A percentile compares a stretch with the other conserved stretches of the same genome.
Evolutionary conservation across 1,140 invertebrate species (phyloP).

Genomic region (Plutomurus gul): DNA sequence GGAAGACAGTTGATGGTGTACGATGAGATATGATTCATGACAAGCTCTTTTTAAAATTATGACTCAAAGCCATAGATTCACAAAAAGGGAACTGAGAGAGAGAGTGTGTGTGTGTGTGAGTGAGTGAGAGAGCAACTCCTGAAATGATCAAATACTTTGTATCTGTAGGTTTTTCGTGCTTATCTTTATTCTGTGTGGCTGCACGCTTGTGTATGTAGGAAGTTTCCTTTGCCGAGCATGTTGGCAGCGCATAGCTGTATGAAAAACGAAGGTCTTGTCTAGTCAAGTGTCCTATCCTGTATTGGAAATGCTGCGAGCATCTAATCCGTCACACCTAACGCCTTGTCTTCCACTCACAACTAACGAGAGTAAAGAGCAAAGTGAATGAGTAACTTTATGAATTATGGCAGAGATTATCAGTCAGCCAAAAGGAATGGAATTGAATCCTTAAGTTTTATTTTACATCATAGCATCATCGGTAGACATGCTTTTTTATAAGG

Average conservation of each 20-base stretch:
- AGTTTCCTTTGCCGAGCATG: no score
- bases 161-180: no score
- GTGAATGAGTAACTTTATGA: background rate
- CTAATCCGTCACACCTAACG: constrained; percentile 34
- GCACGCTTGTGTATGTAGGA: no score
- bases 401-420: constrained; percentile 16
- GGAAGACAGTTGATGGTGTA: background rate
- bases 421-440: constrained; percentile 15
- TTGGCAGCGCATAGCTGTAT: no score
- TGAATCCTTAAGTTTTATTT: constrained; percentile 14
- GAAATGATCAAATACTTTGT: no score
- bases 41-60: constrained; percentile 22
- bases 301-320: constrained; percentile 7
- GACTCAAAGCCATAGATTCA: constrained; percentile 13
- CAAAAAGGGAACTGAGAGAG: background rate
- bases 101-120: background rate
- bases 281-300: background rate
- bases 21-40: constrained; percentile 1
- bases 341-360: background rate
- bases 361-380: constrained; percentile 2
- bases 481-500: no score
- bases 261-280: background rate
- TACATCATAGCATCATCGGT: no score
- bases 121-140: no score
- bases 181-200: no score